Conservation (phyloP, 2,797 vertebrate genomes). For the Ciconia nigra region DNA sequence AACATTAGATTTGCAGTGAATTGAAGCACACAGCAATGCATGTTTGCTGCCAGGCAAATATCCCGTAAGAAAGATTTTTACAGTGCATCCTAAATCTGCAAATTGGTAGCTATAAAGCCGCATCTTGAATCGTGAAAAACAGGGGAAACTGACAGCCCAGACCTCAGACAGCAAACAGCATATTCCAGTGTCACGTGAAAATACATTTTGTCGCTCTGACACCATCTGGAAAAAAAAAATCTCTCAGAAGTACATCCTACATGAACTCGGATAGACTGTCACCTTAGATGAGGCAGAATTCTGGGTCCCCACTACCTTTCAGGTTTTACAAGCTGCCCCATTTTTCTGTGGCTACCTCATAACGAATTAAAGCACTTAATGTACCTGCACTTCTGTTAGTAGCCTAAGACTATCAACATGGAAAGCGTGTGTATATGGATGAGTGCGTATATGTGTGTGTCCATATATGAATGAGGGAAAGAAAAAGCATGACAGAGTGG, state of each 20-base stretch:
- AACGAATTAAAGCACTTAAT: neutral
- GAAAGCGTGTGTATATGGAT: accelerated
- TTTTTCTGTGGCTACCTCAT: neutral
- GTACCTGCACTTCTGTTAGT: neutral
- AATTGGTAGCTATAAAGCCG: neutral
- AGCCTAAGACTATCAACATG: neutral
- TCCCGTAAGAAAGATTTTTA: neutral
- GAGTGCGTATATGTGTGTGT: accelerated
- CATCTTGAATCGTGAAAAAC: neutral
- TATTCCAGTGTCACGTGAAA: neutral
- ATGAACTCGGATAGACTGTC: accelerated
- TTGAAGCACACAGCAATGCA: neutral
- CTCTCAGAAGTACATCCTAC: neutral
- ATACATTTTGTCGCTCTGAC: neutral
- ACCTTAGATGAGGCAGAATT: neutral
- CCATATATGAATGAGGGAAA: neutral
- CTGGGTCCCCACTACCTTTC: neutral
- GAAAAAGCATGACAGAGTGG: neutral
- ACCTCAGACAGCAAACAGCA: neutral
- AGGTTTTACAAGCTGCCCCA: neutral
- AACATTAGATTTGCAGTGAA: neutral
- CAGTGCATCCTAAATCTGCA: neutral
- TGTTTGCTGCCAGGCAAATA: neutral
- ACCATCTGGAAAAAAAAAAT: accelerated
- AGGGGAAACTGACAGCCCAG: neutral